phyloP scores from a whole-genome alignment of 2,888 invertebrate genomes.

The Disparrhopalites patrizii region DNA sequence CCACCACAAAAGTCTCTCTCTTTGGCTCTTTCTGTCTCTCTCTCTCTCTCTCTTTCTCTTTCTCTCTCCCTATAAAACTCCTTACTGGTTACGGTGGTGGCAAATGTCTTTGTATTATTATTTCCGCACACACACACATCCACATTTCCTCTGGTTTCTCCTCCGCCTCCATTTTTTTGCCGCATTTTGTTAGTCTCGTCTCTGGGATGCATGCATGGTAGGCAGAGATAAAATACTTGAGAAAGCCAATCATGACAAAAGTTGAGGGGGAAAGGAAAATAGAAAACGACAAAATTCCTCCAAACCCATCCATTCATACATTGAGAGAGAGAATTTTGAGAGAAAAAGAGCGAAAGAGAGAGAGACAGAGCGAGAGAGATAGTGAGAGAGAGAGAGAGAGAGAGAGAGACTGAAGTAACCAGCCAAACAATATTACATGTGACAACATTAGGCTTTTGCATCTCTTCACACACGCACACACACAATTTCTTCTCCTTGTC shows the following conservation, averaged over 20 bases:
- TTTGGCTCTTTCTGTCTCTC: no score
- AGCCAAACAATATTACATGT: neutral
- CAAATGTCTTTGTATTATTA: neutral
- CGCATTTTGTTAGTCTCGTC: no score
- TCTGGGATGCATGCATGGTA: neutral
- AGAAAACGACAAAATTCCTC: neutral
- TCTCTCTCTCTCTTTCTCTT: no score
- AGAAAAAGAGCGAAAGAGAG: no score
- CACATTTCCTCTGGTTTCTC: neutral
- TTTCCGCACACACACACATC: neutral
- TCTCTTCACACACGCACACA: neutral
- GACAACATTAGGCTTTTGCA: neutral
- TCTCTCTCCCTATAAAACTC: neutral
- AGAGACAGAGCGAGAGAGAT: no score
- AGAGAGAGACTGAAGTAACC: no score
- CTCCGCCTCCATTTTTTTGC: no score
- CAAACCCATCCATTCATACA: neutral
- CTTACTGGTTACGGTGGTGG: neutral
- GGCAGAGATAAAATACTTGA: slow-evolving; percentile 6
- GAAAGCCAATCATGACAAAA: slow-evolving; percentile 3
- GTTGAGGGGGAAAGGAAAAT: neutral
- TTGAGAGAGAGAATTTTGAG: neutral
- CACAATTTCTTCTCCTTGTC: neutral
- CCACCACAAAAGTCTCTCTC: no score
- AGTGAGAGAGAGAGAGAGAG: no score